Conservation (phyloP, 2,113 vertebrate genomes). For the Aplodontia rufa region DNA sequence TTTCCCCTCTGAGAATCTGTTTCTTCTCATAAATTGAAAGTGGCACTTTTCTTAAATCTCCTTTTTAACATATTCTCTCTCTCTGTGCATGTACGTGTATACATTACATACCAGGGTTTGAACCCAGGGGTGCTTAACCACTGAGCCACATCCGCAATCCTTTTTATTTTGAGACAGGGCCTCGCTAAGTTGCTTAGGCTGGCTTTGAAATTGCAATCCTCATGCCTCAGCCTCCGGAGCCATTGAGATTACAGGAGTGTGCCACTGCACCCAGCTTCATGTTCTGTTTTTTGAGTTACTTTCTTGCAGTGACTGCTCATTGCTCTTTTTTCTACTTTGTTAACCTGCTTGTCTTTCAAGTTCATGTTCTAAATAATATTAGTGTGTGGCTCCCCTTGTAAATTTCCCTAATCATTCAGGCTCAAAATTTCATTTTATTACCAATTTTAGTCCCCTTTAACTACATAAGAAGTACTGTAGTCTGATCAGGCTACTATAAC, state of each 20-base stretch:
- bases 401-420: neutral
- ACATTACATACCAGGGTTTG: no score
- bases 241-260: no score
- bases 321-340: neutral
- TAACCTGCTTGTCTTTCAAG: neutral
- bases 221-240: no score
- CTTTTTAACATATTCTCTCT: slow-evolving; percentile 42
- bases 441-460: neutral
- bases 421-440: neutral
- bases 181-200: no score
- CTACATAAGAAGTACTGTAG: neutral
- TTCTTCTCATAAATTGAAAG: neutral
- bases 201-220: no score
- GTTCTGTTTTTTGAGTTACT: neutral
- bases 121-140: no score
- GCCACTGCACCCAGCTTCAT: no score
- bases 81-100: no score
- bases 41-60: slow-evolving; percentile 1
- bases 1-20: neutral
- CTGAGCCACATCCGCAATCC: no score
- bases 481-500: neutral
- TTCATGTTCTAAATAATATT: neutral
- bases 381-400: neutral
- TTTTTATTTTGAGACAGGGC: no score
- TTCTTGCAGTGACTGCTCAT: neutral